Percentiles rank a stretch among this genome's conserved stretches.
phyloP scores from a whole-genome alignment of 2,113 vertebrate species.

The Alouatta palliata region DNA sequence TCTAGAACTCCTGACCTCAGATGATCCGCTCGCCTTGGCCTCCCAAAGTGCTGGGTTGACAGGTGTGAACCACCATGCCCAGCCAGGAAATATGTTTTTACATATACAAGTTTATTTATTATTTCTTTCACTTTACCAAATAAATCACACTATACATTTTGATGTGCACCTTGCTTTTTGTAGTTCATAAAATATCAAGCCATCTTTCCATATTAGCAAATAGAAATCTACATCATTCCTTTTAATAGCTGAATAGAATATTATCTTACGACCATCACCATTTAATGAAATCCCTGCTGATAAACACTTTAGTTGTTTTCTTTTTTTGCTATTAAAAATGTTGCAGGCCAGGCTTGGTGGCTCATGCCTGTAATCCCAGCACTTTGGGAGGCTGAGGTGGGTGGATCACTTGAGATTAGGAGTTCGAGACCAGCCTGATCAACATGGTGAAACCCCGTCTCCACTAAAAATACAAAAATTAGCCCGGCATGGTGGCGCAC shows the following conservation, averaged over 20 bases:
- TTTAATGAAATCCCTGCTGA: constrained; percentile 24
- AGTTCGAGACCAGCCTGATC: too few relatives aligned
- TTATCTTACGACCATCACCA: background rate
- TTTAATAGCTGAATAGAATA: background rate
- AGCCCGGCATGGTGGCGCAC: too few relatives aligned
- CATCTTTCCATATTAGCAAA: background rate
- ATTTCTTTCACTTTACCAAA: constrained; percentile 36
- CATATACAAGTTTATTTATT: background rate
- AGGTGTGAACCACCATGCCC: too few relatives aligned
- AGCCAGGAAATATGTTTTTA: background rate
- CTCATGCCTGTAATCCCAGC: too few relatives aligned
- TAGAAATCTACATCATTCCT: background rate
- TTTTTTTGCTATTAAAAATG: background rate
- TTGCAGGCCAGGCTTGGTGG: background rate
- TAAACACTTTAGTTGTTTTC: constrained; percentile 7
- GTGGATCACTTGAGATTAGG: too few relatives aligned
- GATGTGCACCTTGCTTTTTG: background rate
- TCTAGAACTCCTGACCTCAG: too few relatives aligned
- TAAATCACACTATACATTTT: background rate
- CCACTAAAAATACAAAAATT: too few relatives aligned
- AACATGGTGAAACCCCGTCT: too few relatives aligned
- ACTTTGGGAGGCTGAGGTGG: too few relatives aligned
- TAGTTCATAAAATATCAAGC: background rate
- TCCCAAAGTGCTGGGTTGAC: too few relatives aligned
- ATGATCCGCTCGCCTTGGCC: too few relatives aligned